Conservation (phyloP, 1,140 invertebrate genomes). For the Drosophila mauritiana region DNA sequence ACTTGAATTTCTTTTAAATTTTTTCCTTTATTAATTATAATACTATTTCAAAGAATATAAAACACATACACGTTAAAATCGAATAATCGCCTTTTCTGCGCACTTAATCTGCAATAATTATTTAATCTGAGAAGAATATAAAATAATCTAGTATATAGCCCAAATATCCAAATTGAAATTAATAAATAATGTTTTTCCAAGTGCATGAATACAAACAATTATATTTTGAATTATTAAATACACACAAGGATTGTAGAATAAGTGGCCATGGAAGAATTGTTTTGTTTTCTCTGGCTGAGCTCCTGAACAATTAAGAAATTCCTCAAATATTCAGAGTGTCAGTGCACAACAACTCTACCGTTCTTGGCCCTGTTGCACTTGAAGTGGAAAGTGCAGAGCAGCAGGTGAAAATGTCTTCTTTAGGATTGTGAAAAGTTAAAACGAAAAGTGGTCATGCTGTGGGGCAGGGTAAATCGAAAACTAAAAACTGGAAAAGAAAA, state of each 20-base stretch:
- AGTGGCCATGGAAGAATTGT: slow-evolving; percentile 1
- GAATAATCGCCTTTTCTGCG: too few species aligned
- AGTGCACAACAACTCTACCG: slow-evolving; percentile 34
- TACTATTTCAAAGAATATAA: neutral
- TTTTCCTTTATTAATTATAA: too few species aligned
- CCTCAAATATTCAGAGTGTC: slow-evolving; percentile 63
- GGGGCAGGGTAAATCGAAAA: slow-evolving; percentile 9
- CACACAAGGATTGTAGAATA: slow-evolving; percentile 38
- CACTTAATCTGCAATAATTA: neutral
- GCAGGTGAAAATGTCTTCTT: slow-evolving; percentile 30
- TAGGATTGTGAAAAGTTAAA: slow-evolving; percentile 11
- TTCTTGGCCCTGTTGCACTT: slow-evolving; percentile 32
- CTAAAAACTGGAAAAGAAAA: slow-evolving; percentile 14
- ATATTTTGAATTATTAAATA: slow-evolving; percentile 72
- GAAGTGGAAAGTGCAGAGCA: slow-evolving; percentile 14
- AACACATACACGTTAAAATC: neutral
- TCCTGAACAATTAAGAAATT: slow-evolving; percentile 74
- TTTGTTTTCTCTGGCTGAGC: slow-evolving; percentile 33
- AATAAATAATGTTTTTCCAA: neutral
- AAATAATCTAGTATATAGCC: neutral
- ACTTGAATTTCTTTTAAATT: neutral
- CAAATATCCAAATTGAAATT: neutral
- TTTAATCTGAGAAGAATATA: neutral
- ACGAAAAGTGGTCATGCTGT: slow-evolving; percentile 22
- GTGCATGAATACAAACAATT: slow-evolving; percentile 16